Base-by-base conservation (phyloP, 2,888 invertebrate genomes). In the Brassicogethes aeneus region DNA sequence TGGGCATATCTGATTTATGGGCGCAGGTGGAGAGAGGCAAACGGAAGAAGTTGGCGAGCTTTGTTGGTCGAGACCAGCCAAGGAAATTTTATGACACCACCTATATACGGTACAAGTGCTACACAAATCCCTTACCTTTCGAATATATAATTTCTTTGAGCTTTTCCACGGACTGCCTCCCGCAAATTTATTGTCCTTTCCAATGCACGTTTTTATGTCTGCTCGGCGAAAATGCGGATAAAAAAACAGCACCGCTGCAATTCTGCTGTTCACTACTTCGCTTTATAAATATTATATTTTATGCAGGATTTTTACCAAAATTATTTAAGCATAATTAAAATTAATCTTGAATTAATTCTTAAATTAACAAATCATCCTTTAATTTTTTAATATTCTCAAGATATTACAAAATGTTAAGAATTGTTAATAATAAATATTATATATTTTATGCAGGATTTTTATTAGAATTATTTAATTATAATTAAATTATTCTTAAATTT, bases 81-180 rank as follows among this genome's bases (percentile, higher is more conserved):
- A 32, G 35, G 23, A 31, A 36, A 39, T 39, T 43, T 43, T 43
- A 43, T 39, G 43, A 43, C 39, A 16, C n/a, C 36, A 43, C 66
- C 16, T 15, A 36, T 36, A 36, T 36, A 36, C 14, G 15, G 15
- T 16, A n/a, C 36, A 16, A 16, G 15, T 36, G 12, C 12, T 36
- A 15, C 16, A n/a, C n/a, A 23, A 23, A 23, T 23, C 23, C 23
- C 23, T 23, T 23, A 23, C 23, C 23, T 23, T 23, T 23, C 23
- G 23, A 23, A 23, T 23, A 23, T 23, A 23, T 23, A 23, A 23
- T 23, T 23, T 23, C 23, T 7, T 10, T 23, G 23, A 23, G 23
- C 23, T 23, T 23, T 10, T 23, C 34, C 15, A 15, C 12, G 5
- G 15, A 34, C 15, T 34, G n/a, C 34, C 23, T 23, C 23, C 23